Conservation (phyloP, 2,113 vertebrate genomes). For the Lepisosteus oculatus region DNA sequence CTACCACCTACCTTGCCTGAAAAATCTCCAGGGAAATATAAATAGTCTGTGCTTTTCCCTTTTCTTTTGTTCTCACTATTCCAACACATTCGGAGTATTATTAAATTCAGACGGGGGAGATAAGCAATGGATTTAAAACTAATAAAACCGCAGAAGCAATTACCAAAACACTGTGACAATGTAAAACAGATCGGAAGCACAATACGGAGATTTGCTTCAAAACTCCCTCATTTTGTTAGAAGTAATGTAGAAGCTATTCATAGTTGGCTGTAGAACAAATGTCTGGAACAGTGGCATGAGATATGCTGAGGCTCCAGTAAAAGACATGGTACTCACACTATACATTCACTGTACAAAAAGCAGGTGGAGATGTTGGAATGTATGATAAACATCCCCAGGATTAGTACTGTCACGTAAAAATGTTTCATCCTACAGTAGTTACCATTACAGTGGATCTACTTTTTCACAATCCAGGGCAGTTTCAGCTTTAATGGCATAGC, state of each 20-base stretch:
- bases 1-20: slow-evolving; percentile 35
- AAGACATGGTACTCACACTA: background rate
- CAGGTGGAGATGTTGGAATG: too few relatives aligned
- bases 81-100: slow-evolving; percentile 47
- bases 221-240: slow-evolving; percentile 36
- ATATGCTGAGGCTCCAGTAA: background rate
- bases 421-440: too few relatives aligned
- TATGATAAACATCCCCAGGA: too few relatives aligned
- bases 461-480: too few relatives aligned
- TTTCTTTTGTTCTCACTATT: slow-evolving; percentile 50
- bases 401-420: too few relatives aligned
- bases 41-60: slow-evolving; percentile 49
- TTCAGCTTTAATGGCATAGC: too few relatives aligned
- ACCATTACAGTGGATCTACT: too few relatives aligned
- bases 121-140: slow-evolving; percentile 61
- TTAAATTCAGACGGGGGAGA: slow-evolving; percentile 52
- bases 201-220: slow-evolving; percentile 53
- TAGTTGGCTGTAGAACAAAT: slow-evolving; percentile 33
- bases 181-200: slow-evolving; percentile 48
- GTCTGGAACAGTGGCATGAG: slow-evolving; percentile 10
- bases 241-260: slow-evolving; percentile 42
- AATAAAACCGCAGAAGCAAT: slow-evolving; percentile 65
- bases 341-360: too few relatives aligned
- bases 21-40: slow-evolving; percentile 57
- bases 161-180: slow-evolving; percentile 37